A percentile compares a stretch with the other conserved stretches of the same genome.
Conservation (phyloP, 2,113 vertebrate species). For the Smithornis capensis region DNA sequence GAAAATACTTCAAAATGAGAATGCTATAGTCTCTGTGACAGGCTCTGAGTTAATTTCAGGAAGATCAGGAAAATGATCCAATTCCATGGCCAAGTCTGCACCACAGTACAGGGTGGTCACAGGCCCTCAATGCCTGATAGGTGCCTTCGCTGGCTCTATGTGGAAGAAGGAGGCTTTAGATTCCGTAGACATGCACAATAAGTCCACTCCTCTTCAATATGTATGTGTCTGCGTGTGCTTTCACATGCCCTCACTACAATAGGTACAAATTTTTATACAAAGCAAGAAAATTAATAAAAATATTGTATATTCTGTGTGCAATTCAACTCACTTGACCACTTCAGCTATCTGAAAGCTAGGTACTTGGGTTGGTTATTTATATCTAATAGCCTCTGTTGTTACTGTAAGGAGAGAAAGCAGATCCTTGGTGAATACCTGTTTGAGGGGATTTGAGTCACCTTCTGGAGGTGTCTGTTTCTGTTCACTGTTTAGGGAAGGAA, state of each 20-base stretch:
- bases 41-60: neutral
- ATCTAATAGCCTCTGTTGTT: neutral
- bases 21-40: neutral
- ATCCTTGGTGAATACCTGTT: neutral
- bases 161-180: neutral
- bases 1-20: slow-evolving; percentile 36
- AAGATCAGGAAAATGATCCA: neutral
- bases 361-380: neutral
- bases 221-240: neutral
- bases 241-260: neutral
- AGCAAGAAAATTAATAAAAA: neutral
- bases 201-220: neutral
- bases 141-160: neutral
- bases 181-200: neutral
- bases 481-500: neutral
- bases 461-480: neutral
- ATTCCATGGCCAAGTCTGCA: neutral
- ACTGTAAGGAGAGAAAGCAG: neutral
- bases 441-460: neutral
- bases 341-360: neutral
- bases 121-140: neutral
- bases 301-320: neutral
- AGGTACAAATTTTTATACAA: neutral
- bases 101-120: neutral
- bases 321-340: neutral